These are phyloP conservation scores for Dastarcus helophoroides DNA, from an alignment of 2,888 invertebrate genomes.

Conservation along the genomic window DNA sequence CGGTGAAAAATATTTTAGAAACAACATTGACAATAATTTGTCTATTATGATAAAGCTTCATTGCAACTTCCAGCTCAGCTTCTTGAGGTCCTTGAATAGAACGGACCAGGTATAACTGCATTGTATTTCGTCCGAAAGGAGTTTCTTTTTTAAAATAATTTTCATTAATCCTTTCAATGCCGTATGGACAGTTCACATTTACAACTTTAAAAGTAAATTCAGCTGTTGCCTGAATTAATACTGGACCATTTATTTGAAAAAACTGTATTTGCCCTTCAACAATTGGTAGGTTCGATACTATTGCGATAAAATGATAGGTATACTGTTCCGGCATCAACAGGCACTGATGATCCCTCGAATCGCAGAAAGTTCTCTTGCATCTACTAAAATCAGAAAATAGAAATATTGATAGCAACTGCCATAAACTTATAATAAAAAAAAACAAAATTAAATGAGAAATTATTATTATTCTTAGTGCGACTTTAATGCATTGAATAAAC, in stretches of 20 bases:
- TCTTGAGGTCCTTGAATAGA: constrained; percentile 82
- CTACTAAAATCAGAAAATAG: constrained; percentile 49
- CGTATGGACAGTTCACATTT: constrained; percentile 53
- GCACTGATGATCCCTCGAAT: constrained; percentile 61
- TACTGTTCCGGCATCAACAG: constrained; percentile 71
- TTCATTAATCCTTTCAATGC: constrained; percentile 33
- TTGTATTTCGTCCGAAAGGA: constrained; percentile 50
- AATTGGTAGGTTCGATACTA: constrained; percentile 72
- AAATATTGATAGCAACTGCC: not conserved
- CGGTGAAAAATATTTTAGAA: constrained; percentile 74
- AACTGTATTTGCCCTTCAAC: constrained; percentile 52
- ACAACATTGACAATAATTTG: constrained; percentile 71
- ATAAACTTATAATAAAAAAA: no score
- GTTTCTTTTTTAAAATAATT: constrained; percentile 35
- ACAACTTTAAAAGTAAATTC: constrained; percentile 64
- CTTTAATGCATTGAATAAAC: no score
- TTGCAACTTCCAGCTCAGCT: constrained; percentile 73
- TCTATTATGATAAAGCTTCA: constrained; percentile 67
- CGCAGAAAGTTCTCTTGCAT: constrained; percentile 67
- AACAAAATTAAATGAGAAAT: no score
- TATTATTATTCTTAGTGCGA: no score
- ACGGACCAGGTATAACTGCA: constrained; percentile 61
- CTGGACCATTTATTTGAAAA: constrained; percentile 80
- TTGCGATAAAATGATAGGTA: constrained; percentile 87
- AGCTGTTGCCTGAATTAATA: constrained; percentile 55